Evolutionary conservation across 2,797 vertebrate genomes (phyloP).

Genomic region (Sciurus carolinensis): DNA sequence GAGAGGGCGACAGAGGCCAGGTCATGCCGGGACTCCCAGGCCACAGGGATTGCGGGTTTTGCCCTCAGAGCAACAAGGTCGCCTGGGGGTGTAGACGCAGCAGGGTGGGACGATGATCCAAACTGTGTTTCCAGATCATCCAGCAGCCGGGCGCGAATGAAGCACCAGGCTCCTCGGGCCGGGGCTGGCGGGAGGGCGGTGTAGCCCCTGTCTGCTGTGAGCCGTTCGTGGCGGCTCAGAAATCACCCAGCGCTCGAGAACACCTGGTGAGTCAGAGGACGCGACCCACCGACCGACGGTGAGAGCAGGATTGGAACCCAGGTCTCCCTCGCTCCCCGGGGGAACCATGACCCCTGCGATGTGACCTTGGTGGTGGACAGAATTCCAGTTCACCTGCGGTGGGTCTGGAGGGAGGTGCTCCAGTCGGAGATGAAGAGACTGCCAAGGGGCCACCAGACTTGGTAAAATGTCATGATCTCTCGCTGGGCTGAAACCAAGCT

Average conservation of each 20-base stretch:
- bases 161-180: no score
- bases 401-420: neutral
- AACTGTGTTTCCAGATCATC: neutral
- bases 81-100: neutral
- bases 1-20: neutral
- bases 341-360: neutral
- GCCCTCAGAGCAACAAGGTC: neutral
- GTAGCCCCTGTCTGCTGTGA: neutral
- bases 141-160: neutral
- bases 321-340: neutral
- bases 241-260: neutral
- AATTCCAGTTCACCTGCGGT: neutral
- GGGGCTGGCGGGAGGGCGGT: neutral
- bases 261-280: neutral
- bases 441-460: neutral
- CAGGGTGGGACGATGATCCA: neutral
- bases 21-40: neutral
- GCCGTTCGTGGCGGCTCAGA: neutral
- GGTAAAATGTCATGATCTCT: slow-evolving; percentile 72
- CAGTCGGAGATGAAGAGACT: neutral
- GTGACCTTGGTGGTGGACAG: neutral
- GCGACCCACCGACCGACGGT: no score
- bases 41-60: neutral
- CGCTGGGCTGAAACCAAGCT: slow-evolving; percentile 70
- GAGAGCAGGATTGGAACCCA: neutral